Conservation (phyloP, 2,888 invertebrate genomes). For the Myathropa florea region DNA sequence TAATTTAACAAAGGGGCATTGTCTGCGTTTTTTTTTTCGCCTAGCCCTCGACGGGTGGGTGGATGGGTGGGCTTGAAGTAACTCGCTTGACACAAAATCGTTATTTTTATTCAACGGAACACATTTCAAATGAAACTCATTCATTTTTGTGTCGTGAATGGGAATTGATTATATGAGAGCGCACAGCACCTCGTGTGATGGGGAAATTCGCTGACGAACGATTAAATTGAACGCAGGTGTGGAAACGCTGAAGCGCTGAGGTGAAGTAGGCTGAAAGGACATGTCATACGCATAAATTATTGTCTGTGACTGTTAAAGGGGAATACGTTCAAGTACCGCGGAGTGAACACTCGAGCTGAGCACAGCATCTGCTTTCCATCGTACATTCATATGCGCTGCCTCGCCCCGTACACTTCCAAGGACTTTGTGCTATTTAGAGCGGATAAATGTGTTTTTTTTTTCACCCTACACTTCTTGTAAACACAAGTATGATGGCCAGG, state of each 20-base stretch:
- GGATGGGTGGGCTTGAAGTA: not conserved
- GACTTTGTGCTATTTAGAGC: slow-evolving; percentile 54
- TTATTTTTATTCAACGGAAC: slow-evolving; percentile 34
- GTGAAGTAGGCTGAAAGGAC: slow-evolving; percentile 29
- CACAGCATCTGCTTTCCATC: slow-evolving; percentile 24
- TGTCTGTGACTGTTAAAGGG: slow-evolving; percentile 51
- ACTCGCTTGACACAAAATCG: slow-evolving; percentile 40
- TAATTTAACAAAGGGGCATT: slow-evolving; percentile 22
- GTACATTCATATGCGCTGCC: not conserved
- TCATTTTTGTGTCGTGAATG: slow-evolving; percentile 22
- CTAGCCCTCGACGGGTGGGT: not conserved
- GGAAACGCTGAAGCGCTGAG: not conserved
- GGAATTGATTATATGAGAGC: slow-evolving; percentile 38
- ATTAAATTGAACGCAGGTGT: slow-evolving; percentile 50
- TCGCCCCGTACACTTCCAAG: slow-evolving; percentile 16
- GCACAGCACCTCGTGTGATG: not conserved
- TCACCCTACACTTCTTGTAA: not conserved
- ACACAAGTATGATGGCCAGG: not conserved
- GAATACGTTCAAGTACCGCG: slow-evolving; percentile 37
- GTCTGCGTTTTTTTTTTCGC: slow-evolving; percentile 6
- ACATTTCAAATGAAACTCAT: slow-evolving; percentile 46
- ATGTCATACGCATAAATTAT: slow-evolving; percentile 58
- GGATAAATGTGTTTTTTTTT: slow-evolving; percentile 34
- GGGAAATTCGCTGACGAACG: slow-evolving; percentile 29
- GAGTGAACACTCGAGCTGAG: slow-evolving; percentile 20